phyloP scores from a whole-genome alignment of 2,888 invertebrate genomes.

The Cepaea hortensis region DNA sequence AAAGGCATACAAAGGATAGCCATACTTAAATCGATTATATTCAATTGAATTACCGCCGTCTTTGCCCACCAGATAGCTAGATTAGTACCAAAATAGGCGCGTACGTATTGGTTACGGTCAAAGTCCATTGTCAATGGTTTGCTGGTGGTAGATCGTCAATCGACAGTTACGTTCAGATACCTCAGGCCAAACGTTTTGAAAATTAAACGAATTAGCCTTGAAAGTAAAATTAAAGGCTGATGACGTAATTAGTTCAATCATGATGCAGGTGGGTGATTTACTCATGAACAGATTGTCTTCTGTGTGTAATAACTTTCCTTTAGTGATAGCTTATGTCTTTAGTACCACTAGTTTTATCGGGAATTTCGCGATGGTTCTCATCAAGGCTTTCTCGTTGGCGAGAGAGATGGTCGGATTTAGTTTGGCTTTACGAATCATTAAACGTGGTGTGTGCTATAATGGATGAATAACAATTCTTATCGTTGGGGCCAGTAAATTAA shows the following conservation, averaged over 20 bases:
- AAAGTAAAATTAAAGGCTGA: conserved; percentile 35
- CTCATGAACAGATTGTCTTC: too few species aligned
- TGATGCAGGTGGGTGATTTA: conserved; percentile 11
- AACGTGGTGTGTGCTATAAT: conserved; percentile 14
- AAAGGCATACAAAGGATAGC: conserved; percentile 9
- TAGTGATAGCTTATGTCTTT: conserved; percentile 13
- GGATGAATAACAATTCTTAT: not conserved
- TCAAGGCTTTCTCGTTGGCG: not conserved
- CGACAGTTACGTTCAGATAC: not conserved
- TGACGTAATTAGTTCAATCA: conserved; percentile 28
- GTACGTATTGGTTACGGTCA: too few species aligned
- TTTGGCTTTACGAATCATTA: conserved; percentile 36
- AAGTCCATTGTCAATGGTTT: too few species aligned
- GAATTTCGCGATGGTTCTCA: conserved; percentile 35
- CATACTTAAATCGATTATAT: too few species aligned
- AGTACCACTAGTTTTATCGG: conserved; percentile 22
- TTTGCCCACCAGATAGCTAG: too few species aligned
- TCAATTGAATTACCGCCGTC: too few species aligned
- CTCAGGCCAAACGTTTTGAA: conserved; percentile 15
- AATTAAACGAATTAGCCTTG: conserved; percentile 42
- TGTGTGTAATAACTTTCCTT: not conserved
- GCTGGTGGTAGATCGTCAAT: too few species aligned
- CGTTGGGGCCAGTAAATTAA: not conserved
- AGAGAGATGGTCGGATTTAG: conserved; percentile 12
- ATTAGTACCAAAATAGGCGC: too few species aligned